phyloP scores from a whole-genome alignment of 2,113 vertebrate species.

The Hoplias malabaricus region DNA sequence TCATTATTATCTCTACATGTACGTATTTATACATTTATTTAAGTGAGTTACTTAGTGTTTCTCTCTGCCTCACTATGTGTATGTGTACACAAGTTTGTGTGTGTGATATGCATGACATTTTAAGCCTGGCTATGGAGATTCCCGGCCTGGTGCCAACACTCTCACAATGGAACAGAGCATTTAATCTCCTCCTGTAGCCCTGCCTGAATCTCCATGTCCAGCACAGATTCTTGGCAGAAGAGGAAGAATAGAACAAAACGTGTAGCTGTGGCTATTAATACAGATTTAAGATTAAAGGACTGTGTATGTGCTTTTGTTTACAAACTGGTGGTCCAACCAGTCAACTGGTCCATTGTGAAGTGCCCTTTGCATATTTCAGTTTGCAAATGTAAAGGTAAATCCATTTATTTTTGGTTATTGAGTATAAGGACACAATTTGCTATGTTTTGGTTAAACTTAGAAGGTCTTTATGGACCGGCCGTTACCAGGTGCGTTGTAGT shows the following conservation, averaged over 20 bases:
- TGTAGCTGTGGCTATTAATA: constrained; percentile 43
- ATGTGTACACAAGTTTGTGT: not conserved
- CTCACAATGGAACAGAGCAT: constrained; percentile 36
- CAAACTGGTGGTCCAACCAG: no score
- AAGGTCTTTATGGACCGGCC: no score
- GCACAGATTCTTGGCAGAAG: constrained; percentile 44
- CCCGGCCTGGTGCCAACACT: constrained; percentile 4
- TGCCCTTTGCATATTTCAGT: no score
- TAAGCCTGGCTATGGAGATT: constrained; percentile 32
- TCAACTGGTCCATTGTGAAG: no score
- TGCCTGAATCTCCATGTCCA: constrained; percentile 33
- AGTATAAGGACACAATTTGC: no score
- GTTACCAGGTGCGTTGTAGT: no score
- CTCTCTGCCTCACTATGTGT: not conserved
- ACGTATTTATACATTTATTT: not conserved
- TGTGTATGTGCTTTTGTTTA: not conserved
- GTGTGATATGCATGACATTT: constrained; percentile 43
- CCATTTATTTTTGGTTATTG: no score
- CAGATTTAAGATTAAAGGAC: no score
- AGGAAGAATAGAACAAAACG: constrained; percentile 23
- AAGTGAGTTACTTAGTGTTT: not conserved
- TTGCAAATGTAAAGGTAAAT: no score
- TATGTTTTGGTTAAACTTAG: no score
- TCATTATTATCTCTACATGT: no score
- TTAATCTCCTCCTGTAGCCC: constrained; percentile 33